Base-by-base conservation (phyloP, 2,888 invertebrate species). In the Fabriciana adippe region DNA sequence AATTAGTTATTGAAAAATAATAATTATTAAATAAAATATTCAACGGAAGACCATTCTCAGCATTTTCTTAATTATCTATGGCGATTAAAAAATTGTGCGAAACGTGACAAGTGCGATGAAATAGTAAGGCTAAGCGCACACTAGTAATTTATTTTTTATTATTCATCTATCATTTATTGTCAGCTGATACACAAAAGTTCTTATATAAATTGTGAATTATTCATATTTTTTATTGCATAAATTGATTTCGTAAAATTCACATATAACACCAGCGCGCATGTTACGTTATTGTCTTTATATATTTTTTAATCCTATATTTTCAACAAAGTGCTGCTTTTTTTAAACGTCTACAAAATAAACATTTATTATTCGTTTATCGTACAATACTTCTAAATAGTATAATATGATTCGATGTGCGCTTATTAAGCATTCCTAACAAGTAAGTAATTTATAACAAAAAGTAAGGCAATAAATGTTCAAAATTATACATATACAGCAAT, bases 401-500 rank as follows among this genome's bases (percentile, higher is more conserved):
- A 18, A 45, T 51, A 61, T 50, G 61, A 51, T 61, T 61, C 51
- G 53, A 61, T 61, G 61, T 61, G 61, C 61, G 61, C 61, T 61
- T 61, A 51, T 16, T 51, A 51, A 61, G 35, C 51, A 61, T 8
- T 41, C 35, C 18, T 51, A 31, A 48, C 1, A 50, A n/a, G 16
- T 50, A 26, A 26, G 26, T 26, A 0, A 26, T 26, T 0, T 26
- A 5, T 26, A 26, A 26, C 26, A 26, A 26, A 41, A 41, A 41
- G 8, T 41, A 11, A 41, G 35, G 35, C 35, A 50, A 50, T 50
- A 6, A 50, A 50, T 50, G 6, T 50, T 15, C 50, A 50, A n/a
- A 16, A 6, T 50, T 16, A 26, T 50, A 16, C 50, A 11, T 41
- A 41, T 8, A 50, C 50, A 50, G 6, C 3, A n/a, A 50, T 50